Evolutionary conservation across 2,888 invertebrate species (phyloP), one percentile per base, ranked within the genome.

Genomic region (Timema podura): DNA sequence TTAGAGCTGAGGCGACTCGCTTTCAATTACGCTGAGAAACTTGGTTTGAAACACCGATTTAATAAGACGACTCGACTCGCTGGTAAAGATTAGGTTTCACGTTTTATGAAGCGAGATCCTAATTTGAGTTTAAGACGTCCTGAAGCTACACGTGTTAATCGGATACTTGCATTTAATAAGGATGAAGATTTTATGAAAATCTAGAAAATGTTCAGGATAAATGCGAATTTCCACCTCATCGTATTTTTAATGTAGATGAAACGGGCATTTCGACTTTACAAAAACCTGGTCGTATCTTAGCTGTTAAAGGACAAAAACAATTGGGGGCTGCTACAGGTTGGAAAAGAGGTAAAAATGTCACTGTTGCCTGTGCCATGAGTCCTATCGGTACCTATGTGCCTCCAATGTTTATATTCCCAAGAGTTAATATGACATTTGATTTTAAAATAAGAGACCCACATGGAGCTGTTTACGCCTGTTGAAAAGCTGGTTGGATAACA

Each of bases 191-290:
- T 5, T 61, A 44, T 45, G 45, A 3, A 44, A 30, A 61, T 5
- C 9, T 61, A 45, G 10, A 30, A 15, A 45, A 16, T 2, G 61
- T 61, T 44, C 30, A 5, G 15, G 13, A 30, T 0, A 61, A 61
- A 61, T 61, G 30, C 13, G 13, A 61, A 30, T 7, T 44, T 6
- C 45, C 10, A 6, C 61, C 61, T 13, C 30, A 30, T 10, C 6
- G 45, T 44, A 61, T 61, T 5, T 61, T 15, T 44, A 65, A 65
- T 45, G 48, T 15, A 13, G 81, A 82, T 68, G 81, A 83, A 77
- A 82, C 79, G 5, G 81, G 80, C 0, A 79, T 82, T 59, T 75
- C 79, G 0, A 79, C 79, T 0, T 81, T 82, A 0, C 81, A 81
- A 75, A 72, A 73, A 3, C 79, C 81, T 1, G 79, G 74, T 49